Percentiles rank a stretch among this genome's conserved stretches.
phyloP scores from a whole-genome alignment of 2,888 invertebrate species.

The Buathra laborator region DNA sequence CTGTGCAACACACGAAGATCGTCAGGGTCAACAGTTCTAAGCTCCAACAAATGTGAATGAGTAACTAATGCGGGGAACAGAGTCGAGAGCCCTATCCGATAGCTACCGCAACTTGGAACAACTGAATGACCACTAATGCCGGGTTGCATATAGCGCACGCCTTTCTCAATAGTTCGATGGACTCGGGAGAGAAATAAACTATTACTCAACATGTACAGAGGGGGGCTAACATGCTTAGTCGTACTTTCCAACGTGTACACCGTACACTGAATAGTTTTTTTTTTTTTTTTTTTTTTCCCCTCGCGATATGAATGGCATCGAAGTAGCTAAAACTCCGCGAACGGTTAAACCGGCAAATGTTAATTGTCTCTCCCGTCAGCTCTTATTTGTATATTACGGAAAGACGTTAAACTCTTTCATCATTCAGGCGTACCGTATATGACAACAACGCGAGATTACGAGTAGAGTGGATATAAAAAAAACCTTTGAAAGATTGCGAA shows the following conservation, averaged over 20 bases:
- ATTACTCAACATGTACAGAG: conserved; percentile 5
- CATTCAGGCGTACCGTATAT: conserved; percentile 64
- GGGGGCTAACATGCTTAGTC: background rate
- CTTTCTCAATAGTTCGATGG: conserved; percentile 30
- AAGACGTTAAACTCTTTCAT: conserved; percentile 75
- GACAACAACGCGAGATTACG: conserved; percentile 66
- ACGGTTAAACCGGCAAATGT: conserved; percentile 71
- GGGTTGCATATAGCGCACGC: conserved; percentile 12
- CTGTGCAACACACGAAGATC: background rate
- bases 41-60: conserved; percentile 50
- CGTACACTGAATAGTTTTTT: background rate
- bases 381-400: conserved; percentile 73
- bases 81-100: background rate
- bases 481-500: background rate
- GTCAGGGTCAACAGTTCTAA: conserved; percentile 19
- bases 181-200: background rate
- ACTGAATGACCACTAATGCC: conserved; percentile 26
- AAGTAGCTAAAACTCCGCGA: conserved; percentile 15
- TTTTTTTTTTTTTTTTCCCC: background rate
- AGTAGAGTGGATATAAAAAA: background rate
- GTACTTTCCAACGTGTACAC: conserved; percentile 7
- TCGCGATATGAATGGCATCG: conserved; percentile 1
- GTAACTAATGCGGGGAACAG: conserved; percentile 39
- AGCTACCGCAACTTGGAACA: conserved; percentile 16
- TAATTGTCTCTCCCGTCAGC: conserved; percentile 69